Conservation (phyloP, 1,140 invertebrate genomes). For the Sycophila sp. region DNA sequence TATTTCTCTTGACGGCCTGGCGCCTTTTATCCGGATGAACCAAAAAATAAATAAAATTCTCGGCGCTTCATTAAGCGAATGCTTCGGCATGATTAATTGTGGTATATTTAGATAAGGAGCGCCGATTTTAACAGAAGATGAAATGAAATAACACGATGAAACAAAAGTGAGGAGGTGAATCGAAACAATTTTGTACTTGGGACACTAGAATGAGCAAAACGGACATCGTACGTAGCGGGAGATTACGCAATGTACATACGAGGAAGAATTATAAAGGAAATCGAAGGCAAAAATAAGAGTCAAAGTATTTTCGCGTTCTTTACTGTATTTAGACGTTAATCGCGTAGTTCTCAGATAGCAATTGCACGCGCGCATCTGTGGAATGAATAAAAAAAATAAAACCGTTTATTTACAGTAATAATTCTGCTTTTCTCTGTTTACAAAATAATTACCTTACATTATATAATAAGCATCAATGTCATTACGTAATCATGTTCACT, state of each 20-base stretch:
- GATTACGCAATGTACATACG: slow-evolving; percentile 29
- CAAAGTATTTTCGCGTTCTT: slow-evolving; percentile 44
- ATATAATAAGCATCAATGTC: background rate
- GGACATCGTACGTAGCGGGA: slow-evolving; percentile 15
- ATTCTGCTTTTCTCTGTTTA: background rate
- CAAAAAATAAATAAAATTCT: slow-evolving; percentile 11
- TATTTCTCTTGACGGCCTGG: slow-evolving; percentile 14
- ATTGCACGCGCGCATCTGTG: slow-evolving; percentile 39
- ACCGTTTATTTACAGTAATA: slow-evolving; percentile 43
- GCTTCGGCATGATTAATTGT: background rate
- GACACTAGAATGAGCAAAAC: slow-evolving; percentile 23
- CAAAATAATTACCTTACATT: background rate
- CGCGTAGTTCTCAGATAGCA: slow-evolving; percentile 32
- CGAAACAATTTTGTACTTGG: slow-evolving; percentile 34
- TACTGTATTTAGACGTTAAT: slow-evolving; percentile 42
- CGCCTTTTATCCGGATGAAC: slow-evolving; percentile 15
- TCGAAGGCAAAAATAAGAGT: slow-evolving; percentile 31
- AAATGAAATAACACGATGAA: no score
- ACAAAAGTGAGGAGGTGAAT: background rate
- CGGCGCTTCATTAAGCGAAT: background rate
- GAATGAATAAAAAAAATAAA: slow-evolving; percentile 40
- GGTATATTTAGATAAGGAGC: background rate
- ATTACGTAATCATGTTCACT: background rate
- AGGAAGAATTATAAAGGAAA: slow-evolving; percentile 31
- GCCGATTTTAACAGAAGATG: slow-evolving; percentile 13